Conservation (phyloP, 2,113 vertebrate genomes). For the Mustelus asterias region DNA sequence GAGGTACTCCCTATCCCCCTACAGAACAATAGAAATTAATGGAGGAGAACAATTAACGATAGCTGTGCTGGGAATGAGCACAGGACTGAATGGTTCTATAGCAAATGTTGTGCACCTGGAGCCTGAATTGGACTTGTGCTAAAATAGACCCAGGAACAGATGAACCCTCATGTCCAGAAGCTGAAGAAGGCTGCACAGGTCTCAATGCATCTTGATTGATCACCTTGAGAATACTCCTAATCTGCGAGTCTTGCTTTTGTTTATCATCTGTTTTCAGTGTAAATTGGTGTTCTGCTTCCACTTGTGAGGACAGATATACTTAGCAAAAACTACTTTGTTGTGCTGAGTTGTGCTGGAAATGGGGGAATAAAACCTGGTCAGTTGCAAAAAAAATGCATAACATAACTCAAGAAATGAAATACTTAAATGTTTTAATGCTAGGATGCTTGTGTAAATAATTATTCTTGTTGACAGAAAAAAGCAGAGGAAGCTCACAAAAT, state of each 20-base stretch:
- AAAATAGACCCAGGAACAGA: background rate
- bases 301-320: background rate
- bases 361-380: background rate
- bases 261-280: background rate
- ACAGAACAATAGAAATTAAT: background rate
- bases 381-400: background rate
- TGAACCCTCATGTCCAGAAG: background rate
- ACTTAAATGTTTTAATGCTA: background rate
- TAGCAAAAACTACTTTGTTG: background rate
- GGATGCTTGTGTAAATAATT: slow-evolving; percentile 38
- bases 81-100: background rate
- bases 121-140: background rate
- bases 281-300: background rate
- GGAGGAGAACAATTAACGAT: background rate
- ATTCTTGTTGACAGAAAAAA: slow-evolving; percentile 77
- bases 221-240: background rate
- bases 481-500: slow-evolving; percentile 98
- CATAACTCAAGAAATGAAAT: background rate
- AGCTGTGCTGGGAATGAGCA: background rate
- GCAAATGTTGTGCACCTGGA: background rate
- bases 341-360: background rate
- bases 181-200: background rate
- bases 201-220: background rate
- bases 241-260: background rate
- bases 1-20: background rate